These are phyloP conservation scores for Cataglyphis rosenhaueri DNA, from an alignment of 2,888 invertebrate genomes.

Conservation along the genomic window DNA sequence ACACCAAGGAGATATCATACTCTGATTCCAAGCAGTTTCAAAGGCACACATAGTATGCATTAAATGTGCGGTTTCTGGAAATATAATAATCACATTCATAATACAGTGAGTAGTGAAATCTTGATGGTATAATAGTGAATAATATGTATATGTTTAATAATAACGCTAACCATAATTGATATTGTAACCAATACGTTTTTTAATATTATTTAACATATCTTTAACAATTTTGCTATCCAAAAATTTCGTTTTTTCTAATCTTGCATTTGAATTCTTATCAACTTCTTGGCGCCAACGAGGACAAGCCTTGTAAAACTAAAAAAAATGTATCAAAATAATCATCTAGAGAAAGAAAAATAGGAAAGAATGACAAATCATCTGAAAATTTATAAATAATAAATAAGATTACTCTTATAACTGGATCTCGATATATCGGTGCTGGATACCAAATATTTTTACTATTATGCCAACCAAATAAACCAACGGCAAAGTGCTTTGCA, in stretches of 20 bases:
- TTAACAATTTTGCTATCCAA: conserved; percentile 87
- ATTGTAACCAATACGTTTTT: conserved; percentile 88
- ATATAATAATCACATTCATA: conserved; percentile 35
- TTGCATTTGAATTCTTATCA: conserved; percentile 89
- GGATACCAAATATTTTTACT: conserved; percentile 89
- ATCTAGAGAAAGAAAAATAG: conserved; percentile 26
- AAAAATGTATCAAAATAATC: conserved; percentile 69
- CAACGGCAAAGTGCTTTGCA: conserved; percentile 91
- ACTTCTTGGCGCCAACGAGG: conserved; percentile 90
- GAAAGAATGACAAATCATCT: neutral
- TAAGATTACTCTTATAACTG: conserved; percentile 88
- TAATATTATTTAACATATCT: conserved; percentile 87
- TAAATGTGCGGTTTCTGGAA: conserved; percentile 87
- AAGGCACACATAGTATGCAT: conserved; percentile 92
- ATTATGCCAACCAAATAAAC: conserved; percentile 90
- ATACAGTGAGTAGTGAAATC: neutral
- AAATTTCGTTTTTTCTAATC: conserved; percentile 87
- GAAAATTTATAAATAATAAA: conserved; percentile 3
- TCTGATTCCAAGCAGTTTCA: conserved; percentile 93
- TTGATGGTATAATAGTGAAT: neutral
- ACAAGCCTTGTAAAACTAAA: conserved; percentile 93
- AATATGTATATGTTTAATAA: neutral
- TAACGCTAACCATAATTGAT: conserved; percentile 81
- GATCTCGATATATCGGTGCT: conserved; percentile 88
- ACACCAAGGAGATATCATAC: conserved; percentile 92